Percentiles rank a stretch among this genome's conserved stretches.
Evolutionary conservation across 2,113 vertebrate species (phyloP).

Genomic region (Ophthalmolycus amberensis): DNA sequence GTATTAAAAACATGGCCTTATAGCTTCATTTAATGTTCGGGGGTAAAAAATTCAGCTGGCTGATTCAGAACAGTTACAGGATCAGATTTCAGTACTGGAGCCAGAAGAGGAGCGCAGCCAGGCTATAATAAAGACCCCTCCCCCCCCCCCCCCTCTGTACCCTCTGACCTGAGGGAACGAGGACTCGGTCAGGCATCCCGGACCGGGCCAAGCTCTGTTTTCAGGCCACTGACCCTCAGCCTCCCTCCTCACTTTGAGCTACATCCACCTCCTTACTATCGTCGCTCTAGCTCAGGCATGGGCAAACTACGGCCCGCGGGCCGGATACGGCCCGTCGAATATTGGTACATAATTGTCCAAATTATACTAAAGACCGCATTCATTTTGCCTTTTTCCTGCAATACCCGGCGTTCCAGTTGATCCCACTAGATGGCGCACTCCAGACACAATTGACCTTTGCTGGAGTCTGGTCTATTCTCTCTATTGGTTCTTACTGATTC

Average conservation of each 20-base stretch:
- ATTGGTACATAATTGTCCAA: too few species aligned
- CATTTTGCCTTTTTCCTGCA: too few species aligned
- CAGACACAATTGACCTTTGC: too few species aligned
- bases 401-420: too few species aligned
- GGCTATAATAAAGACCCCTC: conserved; percentile 37
- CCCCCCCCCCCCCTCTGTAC: neutral
- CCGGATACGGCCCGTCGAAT: too few species aligned
- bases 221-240: conserved; percentile 39
- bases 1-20: neutral
- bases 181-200: conserved; percentile 17
- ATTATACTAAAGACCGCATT: too few species aligned
- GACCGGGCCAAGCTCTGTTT: conserved; percentile 51
- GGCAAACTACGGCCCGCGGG: too few species aligned
- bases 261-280: conserved; percentile 9
- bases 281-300: neutral
- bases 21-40: neutral
- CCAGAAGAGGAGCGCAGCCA: conserved; percentile 34
- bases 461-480: too few species aligned
- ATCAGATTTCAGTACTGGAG: conserved; percentile 44
- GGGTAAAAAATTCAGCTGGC: conserved; percentile 20
- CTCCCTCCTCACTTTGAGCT: neutral
- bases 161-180: conserved; percentile 24
- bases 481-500: too few species aligned
- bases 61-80: conserved; percentile 8
- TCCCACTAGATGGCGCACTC: too few species aligned